Conservation (phyloP, 2,888 invertebrate genomes). For the Ptilodon capucinus region DNA sequence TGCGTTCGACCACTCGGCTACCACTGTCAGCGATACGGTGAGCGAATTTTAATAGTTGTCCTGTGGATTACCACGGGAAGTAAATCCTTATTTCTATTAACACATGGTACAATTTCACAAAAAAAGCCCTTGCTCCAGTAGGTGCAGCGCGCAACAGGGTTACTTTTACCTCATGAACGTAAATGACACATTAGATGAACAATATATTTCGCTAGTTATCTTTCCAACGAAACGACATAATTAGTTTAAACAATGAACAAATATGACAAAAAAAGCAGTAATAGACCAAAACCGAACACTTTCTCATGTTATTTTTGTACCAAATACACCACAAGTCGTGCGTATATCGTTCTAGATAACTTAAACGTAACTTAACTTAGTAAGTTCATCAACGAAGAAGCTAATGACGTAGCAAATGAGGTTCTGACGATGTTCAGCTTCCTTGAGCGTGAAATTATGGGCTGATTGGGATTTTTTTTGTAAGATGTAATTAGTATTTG, state of each 20-base stretch:
- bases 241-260: neutral
- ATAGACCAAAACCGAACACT: neutral
- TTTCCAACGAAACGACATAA: neutral
- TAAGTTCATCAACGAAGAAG: neutral
- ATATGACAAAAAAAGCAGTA: neutral
- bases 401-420: conserved; percentile 13
- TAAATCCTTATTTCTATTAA: too few species aligned
- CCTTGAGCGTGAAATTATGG: conserved; percentile 5
- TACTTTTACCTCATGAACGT: too few species aligned
- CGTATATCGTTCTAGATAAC: conserved; percentile 39
- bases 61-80: too few species aligned
- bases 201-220: neutral
- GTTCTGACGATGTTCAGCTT: conserved; percentile 11
- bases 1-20: too few species aligned
- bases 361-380: conserved; percentile 13
- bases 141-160: too few species aligned
- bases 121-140: too few species aligned
- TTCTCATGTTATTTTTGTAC: conserved; percentile 5
- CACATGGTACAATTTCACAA: too few species aligned
- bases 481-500: neutral
- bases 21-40: too few species aligned
- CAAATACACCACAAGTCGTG: conserved; percentile 52
- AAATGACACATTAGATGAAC: too few species aligned
- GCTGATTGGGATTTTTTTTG: neutral
- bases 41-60: too few species aligned